A percentile compares a stretch with the other conserved stretches of the same genome.
Conservation (phyloP, 2,113 vertebrate species). For the Steatornis caripensis region DNA sequence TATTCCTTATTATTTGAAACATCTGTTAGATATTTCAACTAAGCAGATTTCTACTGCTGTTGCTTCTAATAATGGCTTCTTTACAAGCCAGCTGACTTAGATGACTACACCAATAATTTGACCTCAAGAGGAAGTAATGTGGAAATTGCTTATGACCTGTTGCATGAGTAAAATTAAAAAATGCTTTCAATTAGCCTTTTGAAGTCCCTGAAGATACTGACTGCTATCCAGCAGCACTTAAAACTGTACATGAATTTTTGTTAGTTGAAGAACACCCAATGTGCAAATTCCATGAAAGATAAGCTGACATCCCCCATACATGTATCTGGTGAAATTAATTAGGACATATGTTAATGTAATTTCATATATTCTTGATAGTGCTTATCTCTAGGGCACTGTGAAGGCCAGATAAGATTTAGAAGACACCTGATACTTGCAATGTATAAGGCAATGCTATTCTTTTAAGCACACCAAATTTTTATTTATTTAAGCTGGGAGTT, state of each 20-base stretch:
- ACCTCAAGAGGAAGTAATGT: conserved; percentile 49
- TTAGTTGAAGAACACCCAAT: neutral
- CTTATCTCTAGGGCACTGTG: neutral
- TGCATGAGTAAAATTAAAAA: neutral
- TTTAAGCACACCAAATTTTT: neutral
- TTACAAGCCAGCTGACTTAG: conserved; percentile 22
- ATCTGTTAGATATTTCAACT: conserved; percentile 6
- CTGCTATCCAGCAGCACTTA: neutral
- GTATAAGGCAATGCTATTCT: neutral
- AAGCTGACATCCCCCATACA: neutral
- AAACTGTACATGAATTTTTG: neutral
- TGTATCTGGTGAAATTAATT: neutral
- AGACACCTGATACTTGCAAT: neutral
- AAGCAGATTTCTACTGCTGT: conserved; percentile 17
- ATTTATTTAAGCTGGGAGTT: neutral
- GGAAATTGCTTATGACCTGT: conserved; percentile 14
- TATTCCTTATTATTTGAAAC: neutral
- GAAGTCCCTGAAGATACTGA: neutral
- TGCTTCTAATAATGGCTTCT: conserved; percentile 48
- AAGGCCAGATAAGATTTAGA: neutral
- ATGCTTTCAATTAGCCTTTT: conserved; percentile 33
- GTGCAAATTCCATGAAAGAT: neutral
- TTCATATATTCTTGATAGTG: neutral
- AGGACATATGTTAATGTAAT: neutral
- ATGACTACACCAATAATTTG: conserved; percentile 33